Evolutionary conservation across 2,888 invertebrate genomes (phyloP), one percentile per base, ranked within the genome.

Genomic region (Amorpha juglandis): DNA sequence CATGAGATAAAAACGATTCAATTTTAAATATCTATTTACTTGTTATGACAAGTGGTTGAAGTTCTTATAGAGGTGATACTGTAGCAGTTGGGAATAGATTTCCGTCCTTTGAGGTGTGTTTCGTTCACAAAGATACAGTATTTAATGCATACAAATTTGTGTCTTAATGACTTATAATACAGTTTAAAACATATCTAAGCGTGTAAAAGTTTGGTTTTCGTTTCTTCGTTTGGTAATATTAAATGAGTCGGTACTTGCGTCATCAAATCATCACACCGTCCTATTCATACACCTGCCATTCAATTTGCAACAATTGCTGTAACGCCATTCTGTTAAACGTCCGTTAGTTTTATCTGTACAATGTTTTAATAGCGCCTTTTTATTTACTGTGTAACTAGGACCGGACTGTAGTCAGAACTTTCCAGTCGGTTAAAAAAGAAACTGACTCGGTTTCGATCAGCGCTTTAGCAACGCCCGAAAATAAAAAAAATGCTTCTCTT

Each of bases 211-310:
- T 69, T 65, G 21, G 19, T 48, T 19, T 58, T 58, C 48, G 63
- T 64, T 69, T 51, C 2, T 38, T 71, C 35, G 47, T 78, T 79
- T 75, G 65, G 73, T 72, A 68, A 75, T 76, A 76, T 72, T 65
- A 70, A 78, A 74, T 74, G 72, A 72, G 69, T 69, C 68, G 67
- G 71, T 68, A 65, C 71, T 82, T 82, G 77, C 85, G 83, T 85
- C 86, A 86, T 62, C 73, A 66, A 71, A 66, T 75, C 74, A 73
- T 76, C 77, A 70, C 70, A 73, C 70, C 67, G 67, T 65, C 69
- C 72, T 72, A 78, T 76, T 77, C 75, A 79, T 63, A 55, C 71
- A 82, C 77, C 80, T 86, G 83, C 78, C 83, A 77, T 81, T 79
- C 77, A 78, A 71, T 64, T 64, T 65, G 58, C 64, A 68, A 65